Base-by-base conservation (phyloP, 1,140 invertebrate species). In the Arctopsyche grandis region DNA sequence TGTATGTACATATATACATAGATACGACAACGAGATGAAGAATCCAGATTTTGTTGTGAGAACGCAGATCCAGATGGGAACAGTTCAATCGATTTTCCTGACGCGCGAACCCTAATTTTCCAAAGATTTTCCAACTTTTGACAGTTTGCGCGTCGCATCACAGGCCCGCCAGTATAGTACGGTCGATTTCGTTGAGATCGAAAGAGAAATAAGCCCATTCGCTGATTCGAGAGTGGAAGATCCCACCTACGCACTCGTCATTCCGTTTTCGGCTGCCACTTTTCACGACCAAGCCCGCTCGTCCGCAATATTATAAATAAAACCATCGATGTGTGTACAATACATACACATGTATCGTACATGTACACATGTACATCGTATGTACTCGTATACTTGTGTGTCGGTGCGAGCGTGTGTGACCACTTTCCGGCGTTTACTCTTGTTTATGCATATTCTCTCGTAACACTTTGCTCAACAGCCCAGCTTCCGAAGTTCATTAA, bases 361-460 rank as follows among this genome's bases (percentile, higher is more conserved):
- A 46, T 46, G 12, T 46, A 46, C 44, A 46, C 12, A 46, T 46
- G 12, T 46, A 46, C 5, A 46, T 7, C 12, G 44, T 46, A 12
- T 46, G 44, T n/a, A n/a, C n/a, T 38, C 10, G 48, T 52, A 1
- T 52, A 10, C 12, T 12, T 52, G 48, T 52, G 48, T 16, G 48
- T 16, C 3, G 10, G 10, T 52, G 48, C 48, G 12, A 52, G 16
- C 48, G 48, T 52, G 48, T 52, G 48, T 52, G 24, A 44, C n/a
- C 26, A 76, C 74, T 76, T 76, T 76, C 74, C 56, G 73, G 48
- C 38, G 74, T 76, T 76, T 76, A 76, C 74, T 76, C 74, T 76
- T 76, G 74, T 78, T 78, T 78, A 71, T 71, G 69, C 69, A 71
- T 78, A 71, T 70, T 78, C 77, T 71, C 69, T 71, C 77, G 77